phyloP scores from a whole-genome alignment of 1,140 invertebrate species.

The Aphaenogaster floridana region DNA sequence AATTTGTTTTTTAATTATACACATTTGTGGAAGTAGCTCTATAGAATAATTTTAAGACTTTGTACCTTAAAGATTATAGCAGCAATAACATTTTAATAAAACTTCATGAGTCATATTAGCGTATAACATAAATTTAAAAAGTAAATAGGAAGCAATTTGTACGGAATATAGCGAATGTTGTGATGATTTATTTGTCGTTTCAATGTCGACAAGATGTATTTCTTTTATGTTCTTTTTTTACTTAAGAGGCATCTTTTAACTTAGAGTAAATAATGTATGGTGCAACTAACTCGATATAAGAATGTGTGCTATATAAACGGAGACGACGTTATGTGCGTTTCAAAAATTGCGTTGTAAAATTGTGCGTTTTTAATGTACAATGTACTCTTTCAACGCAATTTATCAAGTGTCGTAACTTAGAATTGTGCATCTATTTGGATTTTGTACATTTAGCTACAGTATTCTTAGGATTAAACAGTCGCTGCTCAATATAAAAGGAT shows the following conservation, averaged over 20 bases:
- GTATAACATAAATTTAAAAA: constrained; percentile 22
- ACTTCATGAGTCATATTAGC: neutral
- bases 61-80: constrained; percentile 3
- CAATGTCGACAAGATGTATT: neutral
- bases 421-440: constrained; percentile 25
- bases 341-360: constrained; percentile 2
- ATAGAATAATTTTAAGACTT: constrained; percentile 28
- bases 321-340: constrained; percentile 21
- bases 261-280: constrained; percentile 32
- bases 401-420: constrained; percentile 2
- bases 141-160: constrained; percentile 33
- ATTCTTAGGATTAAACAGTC: constrained; percentile 62
- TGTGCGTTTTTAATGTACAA: constrained; percentile 4
- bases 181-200: constrained; percentile 55
- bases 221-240: constrained; percentile 29
- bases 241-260: constrained; percentile 34
- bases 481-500: constrained; percentile 65
- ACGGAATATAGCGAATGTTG: constrained; percentile 22
- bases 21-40: neutral
- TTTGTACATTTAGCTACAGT: constrained; percentile 58
- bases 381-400: constrained; percentile 43
- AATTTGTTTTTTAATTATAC: constrained; percentile 26
- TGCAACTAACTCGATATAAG: constrained; percentile 49
- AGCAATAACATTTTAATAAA: constrained; percentile 32
- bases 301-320: constrained; percentile 42